Base-by-base conservation (phyloP, 2,797 vertebrate genomes). In the Tapirus indicus region DNA sequence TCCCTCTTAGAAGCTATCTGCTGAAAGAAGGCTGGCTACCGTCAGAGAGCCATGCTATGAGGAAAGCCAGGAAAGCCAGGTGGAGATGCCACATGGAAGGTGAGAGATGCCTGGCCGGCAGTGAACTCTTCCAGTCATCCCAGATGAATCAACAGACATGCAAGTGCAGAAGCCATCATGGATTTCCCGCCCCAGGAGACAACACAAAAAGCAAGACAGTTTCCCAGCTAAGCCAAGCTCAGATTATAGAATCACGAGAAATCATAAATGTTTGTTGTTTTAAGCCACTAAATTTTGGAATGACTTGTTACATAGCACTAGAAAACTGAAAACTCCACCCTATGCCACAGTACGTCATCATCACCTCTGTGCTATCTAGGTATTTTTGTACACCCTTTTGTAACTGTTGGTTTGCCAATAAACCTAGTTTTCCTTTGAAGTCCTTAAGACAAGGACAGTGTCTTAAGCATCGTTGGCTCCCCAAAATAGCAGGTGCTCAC, bases 391-490 rank as follows among this genome's bases (percentile, higher is more conserved):
- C 4, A 89, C 14, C 49, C 25, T 87, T 72, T 78, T 82, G 17
- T 58, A 79, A 87, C 75, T 95, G 35, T 69, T 94, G 49, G 7
- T 56, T 89, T 82, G 10, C 35, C 83, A 44, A 18, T 56, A 71
- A 11, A 4, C 25, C 72, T 44, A 69, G 41, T 80, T 18, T 86
- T 85, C 68, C 83, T 82, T 52, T 75, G 5, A 84, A 52, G 23
- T 87, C 29, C 56, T 90, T 92, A 78, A 91, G 69, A 58, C 25
- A 83, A 93, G 49, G 17, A 41, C 13, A 80, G 38, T 52, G 32
- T 95, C 64, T 84, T 75, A 92, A 94, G 44, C 29, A 80, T 38
- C 71, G 79, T 77, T 77, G 58, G 74, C 18, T 92, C 44, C 44
- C 47, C 41, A 18, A 71, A 62, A 80, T 41, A 88, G 58, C 18